A percentile compares a stretch with the other conserved stretches of the same genome.
Conservation (phyloP, 2,797 vertebrate species). For the Pipistrellus nathusii region DNA sequence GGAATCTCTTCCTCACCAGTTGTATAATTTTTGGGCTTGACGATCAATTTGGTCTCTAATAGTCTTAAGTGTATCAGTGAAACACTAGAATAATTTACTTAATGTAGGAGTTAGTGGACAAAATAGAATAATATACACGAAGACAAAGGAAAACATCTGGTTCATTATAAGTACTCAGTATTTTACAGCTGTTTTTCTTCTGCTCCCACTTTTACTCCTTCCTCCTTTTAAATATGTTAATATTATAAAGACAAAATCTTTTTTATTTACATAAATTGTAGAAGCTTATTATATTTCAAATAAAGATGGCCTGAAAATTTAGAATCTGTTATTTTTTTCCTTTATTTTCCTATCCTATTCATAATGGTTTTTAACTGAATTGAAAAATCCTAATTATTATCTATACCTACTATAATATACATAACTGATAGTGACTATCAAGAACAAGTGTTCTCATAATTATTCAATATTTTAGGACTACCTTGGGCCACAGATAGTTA, state of each 20-base stretch:
- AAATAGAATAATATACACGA: neutral
- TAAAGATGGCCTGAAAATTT: neutral
- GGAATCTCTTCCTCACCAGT: neutral
- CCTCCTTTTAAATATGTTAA: neutral
- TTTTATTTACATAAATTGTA: neutral
- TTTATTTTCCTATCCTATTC: neutral
- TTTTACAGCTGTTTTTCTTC: neutral
- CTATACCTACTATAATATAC: neutral
- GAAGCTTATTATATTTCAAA: conserved; percentile 10
- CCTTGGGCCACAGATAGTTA: neutral
- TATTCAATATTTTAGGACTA: neutral
- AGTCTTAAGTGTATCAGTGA: neutral
- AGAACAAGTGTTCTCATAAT: neutral
- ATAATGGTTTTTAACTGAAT: conserved; percentile 2
- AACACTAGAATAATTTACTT: neutral
- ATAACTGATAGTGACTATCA: neutral
- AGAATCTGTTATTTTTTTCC: neutral
- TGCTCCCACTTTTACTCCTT: neutral
- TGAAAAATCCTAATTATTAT: neutral
- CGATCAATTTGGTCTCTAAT: neutral
- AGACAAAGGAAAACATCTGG: neutral
- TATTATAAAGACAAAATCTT: neutral
- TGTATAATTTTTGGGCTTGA: neutral
- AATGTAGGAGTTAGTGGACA: neutral
- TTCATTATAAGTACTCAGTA: neutral